Evolutionary conservation across 2,888 invertebrate species (phyloP).

Genomic region (Melanostoma scalare): DNA sequence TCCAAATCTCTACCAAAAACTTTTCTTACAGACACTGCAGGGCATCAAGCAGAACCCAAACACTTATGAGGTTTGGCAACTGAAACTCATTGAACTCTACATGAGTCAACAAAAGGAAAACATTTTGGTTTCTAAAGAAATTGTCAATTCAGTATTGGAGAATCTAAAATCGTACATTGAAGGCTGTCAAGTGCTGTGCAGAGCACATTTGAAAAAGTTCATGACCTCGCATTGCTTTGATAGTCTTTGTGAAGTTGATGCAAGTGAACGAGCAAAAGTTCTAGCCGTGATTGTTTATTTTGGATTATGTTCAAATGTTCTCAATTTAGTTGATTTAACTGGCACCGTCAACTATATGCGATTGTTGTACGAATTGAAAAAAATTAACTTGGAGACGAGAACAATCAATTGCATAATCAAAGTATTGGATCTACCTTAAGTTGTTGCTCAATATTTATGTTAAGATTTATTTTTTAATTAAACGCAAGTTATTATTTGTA

Average conservation of each 20-base stretch:
- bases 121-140: slow-evolving; percentile 79
- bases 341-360: slow-evolving; percentile 78
- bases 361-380: slow-evolving; percentile 79
- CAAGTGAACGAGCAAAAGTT: slow-evolving; percentile 76
- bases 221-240: slow-evolving; percentile 75
- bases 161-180: slow-evolving; percentile 78
- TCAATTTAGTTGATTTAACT: slow-evolving; percentile 77
- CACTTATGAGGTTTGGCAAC: slow-evolving; percentile 88
- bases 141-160: slow-evolving; percentile 79
- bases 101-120: slow-evolving; percentile 75
- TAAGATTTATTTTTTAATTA: neutral
- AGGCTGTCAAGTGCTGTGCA: slow-evolving; percentile 74
- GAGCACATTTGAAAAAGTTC: slow-evolving; percentile 77
- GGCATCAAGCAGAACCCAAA: slow-evolving; percentile 83
- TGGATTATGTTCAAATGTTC: slow-evolving; percentile 78
- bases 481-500: neutral
- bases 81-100: slow-evolving; percentile 87
- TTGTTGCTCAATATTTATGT: slow-evolving; percentile 2
- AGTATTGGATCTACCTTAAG: slow-evolving; percentile 69
- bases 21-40: slow-evolving; percentile 83
- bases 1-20: neutral
- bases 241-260: slow-evolving; percentile 37
- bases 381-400: slow-evolving; percentile 77
- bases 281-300: slow-evolving; percentile 79
- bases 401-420: slow-evolving; percentile 79